These are phyloP conservation scores for Stomatorhinus ivindoensis DNA, from an alignment of 2,113 vertebrate species.

Conservation along the genomic window DNA sequence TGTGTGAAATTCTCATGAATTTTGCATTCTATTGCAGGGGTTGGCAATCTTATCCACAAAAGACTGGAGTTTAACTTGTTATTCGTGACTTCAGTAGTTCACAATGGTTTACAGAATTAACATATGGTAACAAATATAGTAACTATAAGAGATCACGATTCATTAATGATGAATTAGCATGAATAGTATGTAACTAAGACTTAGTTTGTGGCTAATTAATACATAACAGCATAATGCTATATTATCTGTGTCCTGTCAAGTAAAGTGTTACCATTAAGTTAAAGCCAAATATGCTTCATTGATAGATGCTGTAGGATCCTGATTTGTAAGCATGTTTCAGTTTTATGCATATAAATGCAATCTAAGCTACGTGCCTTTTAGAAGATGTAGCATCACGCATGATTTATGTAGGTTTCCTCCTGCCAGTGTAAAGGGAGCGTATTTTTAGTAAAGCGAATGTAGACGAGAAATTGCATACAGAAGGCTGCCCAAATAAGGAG, in stretches of 20 bases:
- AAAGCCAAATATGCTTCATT: neutral
- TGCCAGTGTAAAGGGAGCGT: neutral
- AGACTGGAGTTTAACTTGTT: no score
- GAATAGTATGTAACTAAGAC: no score
- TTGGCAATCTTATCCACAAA: no score
- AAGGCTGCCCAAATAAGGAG: neutral
- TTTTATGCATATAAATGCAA: neutral
- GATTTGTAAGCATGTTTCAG: neutral
- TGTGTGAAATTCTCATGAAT: neutral
- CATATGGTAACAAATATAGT: no score
- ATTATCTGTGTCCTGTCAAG: no score
- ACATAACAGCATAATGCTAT: no score
- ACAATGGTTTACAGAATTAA: no score
- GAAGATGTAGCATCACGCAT: neutral
- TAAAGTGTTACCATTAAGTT: neutral
- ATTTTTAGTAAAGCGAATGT: neutral
- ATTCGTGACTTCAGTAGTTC: no score
- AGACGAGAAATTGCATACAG: neutral
- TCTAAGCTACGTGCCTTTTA: neutral
- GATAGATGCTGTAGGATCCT: neutral
- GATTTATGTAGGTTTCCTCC: neutral
- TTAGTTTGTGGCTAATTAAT: no score
- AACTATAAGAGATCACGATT: no score
- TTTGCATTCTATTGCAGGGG: neutral
- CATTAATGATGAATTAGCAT: no score